Conservation (phyloP, 2,113 vertebrate genomes). For the Herpetotheres cachinnans region DNA sequence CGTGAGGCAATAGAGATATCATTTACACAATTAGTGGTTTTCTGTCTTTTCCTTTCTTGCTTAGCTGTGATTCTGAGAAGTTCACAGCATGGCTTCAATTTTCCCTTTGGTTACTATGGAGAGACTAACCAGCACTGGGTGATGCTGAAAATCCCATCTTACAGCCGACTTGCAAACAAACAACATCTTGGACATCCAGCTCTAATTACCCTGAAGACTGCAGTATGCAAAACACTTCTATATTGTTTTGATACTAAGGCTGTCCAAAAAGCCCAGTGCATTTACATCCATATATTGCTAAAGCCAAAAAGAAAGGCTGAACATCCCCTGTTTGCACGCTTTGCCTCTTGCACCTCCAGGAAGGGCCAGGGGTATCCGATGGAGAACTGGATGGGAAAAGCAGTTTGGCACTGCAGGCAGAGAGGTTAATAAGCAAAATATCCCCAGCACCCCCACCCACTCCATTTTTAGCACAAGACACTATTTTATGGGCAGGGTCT, state of each 20-base stretch:
- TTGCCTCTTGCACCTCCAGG: neutral
- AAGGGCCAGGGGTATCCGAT: fast-evolving
- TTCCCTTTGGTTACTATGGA: neutral
- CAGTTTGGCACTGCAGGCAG: neutral
- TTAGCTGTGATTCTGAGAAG: neutral
- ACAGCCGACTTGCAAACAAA: neutral
- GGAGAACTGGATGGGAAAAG: neutral
- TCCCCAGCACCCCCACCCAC: neutral
- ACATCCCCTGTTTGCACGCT: fast-evolving
- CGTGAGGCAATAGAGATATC: neutral
- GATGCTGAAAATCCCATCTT: neutral
- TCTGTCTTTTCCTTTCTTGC: neutral
- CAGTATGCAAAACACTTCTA: neutral
- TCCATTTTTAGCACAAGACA: neutral
- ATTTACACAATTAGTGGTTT: neutral
- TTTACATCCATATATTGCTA: neutral
- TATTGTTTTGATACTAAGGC: neutral
- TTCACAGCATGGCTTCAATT: neutral
- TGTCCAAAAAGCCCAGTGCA: neutral
- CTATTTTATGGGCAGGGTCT: neutral
- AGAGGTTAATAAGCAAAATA: neutral
- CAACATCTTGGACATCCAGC: fast-evolving
- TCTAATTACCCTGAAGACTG: neutral
- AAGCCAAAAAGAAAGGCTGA: neutral
- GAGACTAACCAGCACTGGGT: neutral